These are phyloP conservation scores for Fragum fragum DNA, from an alignment of 2,888 invertebrate genomes.

Conservation along the genomic window DNA sequence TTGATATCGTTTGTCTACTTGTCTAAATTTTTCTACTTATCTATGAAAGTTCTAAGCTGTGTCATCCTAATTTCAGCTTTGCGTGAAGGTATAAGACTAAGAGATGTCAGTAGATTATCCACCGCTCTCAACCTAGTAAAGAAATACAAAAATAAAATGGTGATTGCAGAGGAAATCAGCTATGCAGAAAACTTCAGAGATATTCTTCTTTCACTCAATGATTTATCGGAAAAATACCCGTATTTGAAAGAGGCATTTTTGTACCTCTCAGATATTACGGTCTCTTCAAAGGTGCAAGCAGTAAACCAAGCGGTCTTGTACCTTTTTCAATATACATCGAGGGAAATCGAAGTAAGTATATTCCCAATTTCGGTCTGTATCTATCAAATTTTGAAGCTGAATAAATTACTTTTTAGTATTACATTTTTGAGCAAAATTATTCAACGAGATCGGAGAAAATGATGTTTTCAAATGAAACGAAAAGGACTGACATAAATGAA, in stretches of 20 bases:
- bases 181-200: not conserved
- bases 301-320: slow-evolving; percentile 4
- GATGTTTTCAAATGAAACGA: no score
- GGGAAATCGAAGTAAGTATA: not conserved
- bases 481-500: no score
- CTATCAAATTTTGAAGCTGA: no score
- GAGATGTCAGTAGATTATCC: not conserved
- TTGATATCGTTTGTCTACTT: no score
- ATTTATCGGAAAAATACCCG: not conserved
- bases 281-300: not conserved
- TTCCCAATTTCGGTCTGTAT: no score
- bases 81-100: not conserved
- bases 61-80: no score
- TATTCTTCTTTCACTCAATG: not conserved
- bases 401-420: no score
- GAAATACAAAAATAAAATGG: slow-evolving; percentile 19
- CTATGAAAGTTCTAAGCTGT: no score
- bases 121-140: not conserved
- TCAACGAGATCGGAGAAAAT: no score
- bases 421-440: no score
- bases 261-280: not conserved
- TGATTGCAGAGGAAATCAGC: not conserved
- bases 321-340: not conserved
- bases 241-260: not conserved
- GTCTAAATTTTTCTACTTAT: no score